A percentile compares a stretch with the other conserved stretches of the same genome.
phyloP scores from a whole-genome alignment of 2,113 vertebrate species.

The Oxyruncus cristatus region DNA sequence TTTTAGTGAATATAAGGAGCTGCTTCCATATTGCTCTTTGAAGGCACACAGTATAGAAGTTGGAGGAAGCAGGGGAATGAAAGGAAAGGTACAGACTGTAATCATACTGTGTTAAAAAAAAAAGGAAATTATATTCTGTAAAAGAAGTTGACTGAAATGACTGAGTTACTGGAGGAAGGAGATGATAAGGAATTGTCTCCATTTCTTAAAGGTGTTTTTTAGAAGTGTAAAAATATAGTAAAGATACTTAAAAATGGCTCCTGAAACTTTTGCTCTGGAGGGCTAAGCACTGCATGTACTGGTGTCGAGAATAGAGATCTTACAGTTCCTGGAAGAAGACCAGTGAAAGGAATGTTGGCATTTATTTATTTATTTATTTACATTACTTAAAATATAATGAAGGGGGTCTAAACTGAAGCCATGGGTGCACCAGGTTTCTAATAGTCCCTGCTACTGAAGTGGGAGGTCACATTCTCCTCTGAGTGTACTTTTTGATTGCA shows the following conservation, averaged over 20 bases:
- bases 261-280: background rate
- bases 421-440: background rate
- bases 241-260: background rate
- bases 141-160: background rate
- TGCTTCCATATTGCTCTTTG: background rate
- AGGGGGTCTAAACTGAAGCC: background rate
- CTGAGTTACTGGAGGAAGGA: background rate
- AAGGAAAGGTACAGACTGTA: background rate
- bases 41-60: background rate
- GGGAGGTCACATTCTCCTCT: background rate
- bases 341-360: background rate
- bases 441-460: accelerated
- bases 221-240: background rate
- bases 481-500: background rate
- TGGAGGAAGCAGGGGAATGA: background rate
- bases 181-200: background rate
- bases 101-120: background rate
- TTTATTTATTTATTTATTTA: background rate
- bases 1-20: background rate
- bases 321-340: background rate
- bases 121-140: background rate
- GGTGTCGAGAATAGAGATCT: background rate
- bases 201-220: background rate
- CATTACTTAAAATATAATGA: background rate
- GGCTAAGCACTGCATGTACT: background rate